A percentile compares a stretch with the other conserved stretches of the same genome.
These are phyloP conservation scores for Meloidogyne exigua DNA, from an alignment of 1,140 invertebrate species.

Conservation along the genomic window DNA sequence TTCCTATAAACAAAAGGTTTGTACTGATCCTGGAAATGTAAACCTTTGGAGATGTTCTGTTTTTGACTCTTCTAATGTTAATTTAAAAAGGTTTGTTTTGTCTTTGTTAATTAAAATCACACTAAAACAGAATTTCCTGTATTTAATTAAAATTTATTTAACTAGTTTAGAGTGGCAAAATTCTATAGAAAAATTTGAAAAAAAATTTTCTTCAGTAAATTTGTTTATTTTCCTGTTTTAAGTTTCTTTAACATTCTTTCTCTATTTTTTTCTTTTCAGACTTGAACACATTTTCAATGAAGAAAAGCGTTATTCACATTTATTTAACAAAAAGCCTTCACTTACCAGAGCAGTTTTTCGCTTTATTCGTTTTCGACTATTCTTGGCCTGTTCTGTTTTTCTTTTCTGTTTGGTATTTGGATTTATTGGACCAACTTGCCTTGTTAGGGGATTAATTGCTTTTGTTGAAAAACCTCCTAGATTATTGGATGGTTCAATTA, in stretches of 20 bases:
- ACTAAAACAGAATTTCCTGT: too few species aligned
- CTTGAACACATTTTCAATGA: constrained; percentile 64
- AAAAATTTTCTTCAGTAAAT: too few species aligned
- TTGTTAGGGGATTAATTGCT: constrained; percentile 57
- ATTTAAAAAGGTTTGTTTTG: constrained; percentile 36
- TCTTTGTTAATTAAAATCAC: neutral
- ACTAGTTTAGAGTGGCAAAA: too few species aligned
- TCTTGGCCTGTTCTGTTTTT: constrained; percentile 28
- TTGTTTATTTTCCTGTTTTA: too few species aligned
- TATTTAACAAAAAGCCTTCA: constrained; percentile 38
- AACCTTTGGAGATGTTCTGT: constrained; percentile 43
- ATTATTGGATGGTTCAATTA: constrained; percentile 28
- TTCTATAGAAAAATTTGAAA: too few species aligned
- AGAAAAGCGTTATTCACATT: constrained; percentile 61
- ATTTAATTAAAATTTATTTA: too few species aligned
- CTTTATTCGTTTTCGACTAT: constrained; percentile 31
- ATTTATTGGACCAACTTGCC: constrained; percentile 67
- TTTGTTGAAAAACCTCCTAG: constrained; percentile 51
- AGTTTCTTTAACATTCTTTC: too few species aligned
- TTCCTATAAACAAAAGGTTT: constrained; percentile 32
- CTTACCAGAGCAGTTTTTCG: constrained; percentile 67
- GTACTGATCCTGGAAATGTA: neutral
- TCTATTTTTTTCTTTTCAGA: constrained; percentile 32
- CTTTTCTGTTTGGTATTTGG: constrained; percentile 68
- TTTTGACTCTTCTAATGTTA: constrained; percentile 52